phyloP scores from a whole-genome alignment of 64 coral and sea anemone species.

The Catalaphyllia jardinei region DNA sequence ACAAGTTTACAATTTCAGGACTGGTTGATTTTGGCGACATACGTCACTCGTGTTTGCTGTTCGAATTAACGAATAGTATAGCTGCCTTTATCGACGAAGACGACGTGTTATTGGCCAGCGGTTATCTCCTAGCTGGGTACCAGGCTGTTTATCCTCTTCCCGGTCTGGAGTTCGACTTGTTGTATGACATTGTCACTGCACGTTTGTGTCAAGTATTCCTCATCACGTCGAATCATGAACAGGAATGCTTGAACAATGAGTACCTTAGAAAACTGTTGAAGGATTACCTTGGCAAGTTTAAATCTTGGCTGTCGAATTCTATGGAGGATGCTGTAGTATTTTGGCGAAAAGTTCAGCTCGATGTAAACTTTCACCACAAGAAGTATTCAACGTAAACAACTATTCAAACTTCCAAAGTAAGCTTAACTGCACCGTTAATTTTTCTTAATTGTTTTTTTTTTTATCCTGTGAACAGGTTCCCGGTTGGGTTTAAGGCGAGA shows the following conservation, averaged over 20 bases:
- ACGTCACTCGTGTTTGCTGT: slow-evolving; percentile 49
- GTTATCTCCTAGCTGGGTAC: slow-evolving; percentile 75
- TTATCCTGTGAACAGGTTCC: no score
- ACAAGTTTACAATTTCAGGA: slow-evolving; percentile 50
- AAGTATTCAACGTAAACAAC: no score
- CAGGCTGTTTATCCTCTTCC: slow-evolving; percentile 71
- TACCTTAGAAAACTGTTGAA: slow-evolving; percentile 12
- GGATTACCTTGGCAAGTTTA: slow-evolving; percentile 30
- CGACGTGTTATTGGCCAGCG: slow-evolving; percentile 46
- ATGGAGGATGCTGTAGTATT: not conserved
- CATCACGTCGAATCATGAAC: slow-evolving; percentile 42
- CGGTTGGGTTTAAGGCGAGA: no score
- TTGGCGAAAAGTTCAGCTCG: slow-evolving; percentile 3
- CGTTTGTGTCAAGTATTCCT: slow-evolving; percentile 59
- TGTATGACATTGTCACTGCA: slow-evolving; percentile 66
- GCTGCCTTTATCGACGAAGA: slow-evolving; percentile 45
- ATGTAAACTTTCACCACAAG: not conserved
- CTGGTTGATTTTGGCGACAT: slow-evolving; percentile 82
- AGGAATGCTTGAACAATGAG: not conserved
- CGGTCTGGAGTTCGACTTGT: slow-evolving; percentile 45
- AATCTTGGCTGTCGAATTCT: not conserved
- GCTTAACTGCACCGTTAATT: no score
- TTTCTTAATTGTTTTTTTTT: no score
- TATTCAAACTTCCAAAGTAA: no score
- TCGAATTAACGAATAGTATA: slow-evolving; percentile 54